Percentiles rank a stretch among this genome's conserved stretches.
Evolutionary conservation across 2,797 vertebrate genomes (phyloP).

Genomic region (Alectoris magna): DNA sequence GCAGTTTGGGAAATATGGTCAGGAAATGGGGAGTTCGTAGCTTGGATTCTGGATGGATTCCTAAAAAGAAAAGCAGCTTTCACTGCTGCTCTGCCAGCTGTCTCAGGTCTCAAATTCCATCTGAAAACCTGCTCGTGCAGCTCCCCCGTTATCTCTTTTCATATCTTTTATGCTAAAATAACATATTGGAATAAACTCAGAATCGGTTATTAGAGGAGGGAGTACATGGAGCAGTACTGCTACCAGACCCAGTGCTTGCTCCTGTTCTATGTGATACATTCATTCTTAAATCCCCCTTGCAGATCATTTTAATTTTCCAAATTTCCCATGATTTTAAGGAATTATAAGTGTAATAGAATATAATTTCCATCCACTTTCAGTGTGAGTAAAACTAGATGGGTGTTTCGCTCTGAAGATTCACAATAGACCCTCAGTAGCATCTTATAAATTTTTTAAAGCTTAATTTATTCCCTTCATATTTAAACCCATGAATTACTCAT

Average conservation of each 20-base stretch:
- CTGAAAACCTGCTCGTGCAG: not conserved
- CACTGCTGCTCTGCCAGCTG: not conserved
- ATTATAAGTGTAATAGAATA: not conserved
- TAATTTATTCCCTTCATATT: conserved; percentile 58
- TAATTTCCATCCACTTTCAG: not conserved
- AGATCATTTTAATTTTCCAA: not conserved
- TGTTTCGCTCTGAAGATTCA: not conserved
- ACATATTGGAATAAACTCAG: not conserved
- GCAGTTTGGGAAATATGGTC: not conserved
- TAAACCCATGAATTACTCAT: conserved; percentile 44
- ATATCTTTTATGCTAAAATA: not conserved
- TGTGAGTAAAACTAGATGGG: not conserved
- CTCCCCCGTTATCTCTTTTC: not conserved
- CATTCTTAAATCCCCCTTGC: not conserved
- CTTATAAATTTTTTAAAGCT: conserved; percentile 76
- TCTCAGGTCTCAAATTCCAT: not conserved
- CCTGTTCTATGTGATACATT: not conserved
- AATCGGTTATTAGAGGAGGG: not conserved
- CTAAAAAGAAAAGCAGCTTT: not conserved
- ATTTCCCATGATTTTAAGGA: not conserved
- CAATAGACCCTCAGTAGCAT: conserved; percentile 12
- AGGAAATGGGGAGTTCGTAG: not conserved
- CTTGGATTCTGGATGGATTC: not conserved
- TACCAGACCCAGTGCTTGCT: not conserved
- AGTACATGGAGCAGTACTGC: not conserved